Conservation (phyloP, 2,113 vertebrate genomes). For the Gasterosteus nipponicus region DNA sequence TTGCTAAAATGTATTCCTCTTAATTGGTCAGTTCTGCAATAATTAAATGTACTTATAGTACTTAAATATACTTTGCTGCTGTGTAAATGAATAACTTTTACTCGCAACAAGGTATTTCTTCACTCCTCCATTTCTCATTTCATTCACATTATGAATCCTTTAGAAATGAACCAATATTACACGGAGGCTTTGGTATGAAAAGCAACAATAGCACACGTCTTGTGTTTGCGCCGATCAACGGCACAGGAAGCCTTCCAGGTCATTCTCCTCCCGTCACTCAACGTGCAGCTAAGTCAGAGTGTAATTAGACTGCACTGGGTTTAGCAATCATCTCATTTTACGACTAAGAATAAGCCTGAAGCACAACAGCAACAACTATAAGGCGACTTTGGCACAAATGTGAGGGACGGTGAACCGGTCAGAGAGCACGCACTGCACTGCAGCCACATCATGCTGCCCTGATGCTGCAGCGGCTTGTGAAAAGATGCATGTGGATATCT, state of each 20-base stretch:
- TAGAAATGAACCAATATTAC: neutral
- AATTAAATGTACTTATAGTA: neutral
- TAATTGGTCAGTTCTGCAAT: neutral
- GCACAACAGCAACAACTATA: conserved; percentile 8
- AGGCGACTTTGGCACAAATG: conserved; percentile 15
- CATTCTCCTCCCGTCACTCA: conserved; percentile 23
- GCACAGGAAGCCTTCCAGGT: neutral
- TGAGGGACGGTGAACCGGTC: conserved; percentile 10
- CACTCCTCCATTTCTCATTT: neutral
- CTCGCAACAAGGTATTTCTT: neutral
- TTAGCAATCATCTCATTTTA: conserved; percentile 32
- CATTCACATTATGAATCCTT: neutral
- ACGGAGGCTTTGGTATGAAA: neutral
- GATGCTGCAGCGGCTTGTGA: conserved; percentile 27
- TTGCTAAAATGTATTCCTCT: neutral
- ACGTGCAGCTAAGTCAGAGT: conserved; percentile 12
- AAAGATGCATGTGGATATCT: conserved; percentile 45
- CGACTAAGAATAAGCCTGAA: conserved; percentile 22
- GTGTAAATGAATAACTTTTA: neutral
- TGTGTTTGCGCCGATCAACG: neutral
- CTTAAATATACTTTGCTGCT: neutral
- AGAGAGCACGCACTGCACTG: conserved; percentile 12
- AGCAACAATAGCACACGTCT: neutral
- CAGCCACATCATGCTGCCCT: conserved; percentile 20
- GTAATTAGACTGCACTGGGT: conserved; percentile 23